Evolutionary conservation across 2,888 invertebrate species (phyloP), one percentile per base, ranked within the genome.

Genomic region (Eupithecia dodoneata): DNA sequence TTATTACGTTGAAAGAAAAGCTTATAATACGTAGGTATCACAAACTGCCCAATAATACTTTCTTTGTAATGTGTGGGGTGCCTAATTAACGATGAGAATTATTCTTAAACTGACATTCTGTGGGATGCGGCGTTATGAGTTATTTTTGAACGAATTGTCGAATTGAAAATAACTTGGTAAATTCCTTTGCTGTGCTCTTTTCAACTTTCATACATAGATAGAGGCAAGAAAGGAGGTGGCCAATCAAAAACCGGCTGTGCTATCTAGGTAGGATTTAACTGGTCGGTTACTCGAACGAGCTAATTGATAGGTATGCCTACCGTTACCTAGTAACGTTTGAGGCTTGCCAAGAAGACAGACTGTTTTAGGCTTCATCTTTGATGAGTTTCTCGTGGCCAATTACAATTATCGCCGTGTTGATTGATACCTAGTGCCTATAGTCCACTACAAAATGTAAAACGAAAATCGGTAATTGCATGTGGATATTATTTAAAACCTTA

Each of bases 241-340:
- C 30, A 63, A 63, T 63, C 30, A 12, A 30, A 63, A 74, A 80
- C 76, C n/a, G 9, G 55, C n/a, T 65, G 12, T 18, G 73, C 45
- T 79, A 78, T 80, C 76, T 77, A 79, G 76, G 79, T 72, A 78
- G 70, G 73, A 74, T 76, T 79, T 76, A 74, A 78, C 75, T 72
- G 78, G 78, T 73, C 77, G 71, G 67, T 73, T 73, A 67, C 41
- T 65, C 65, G 72, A 41, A 72, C 71, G 52, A 76, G 75, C 66
- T 81, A 81, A 82, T 81, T 81, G 78, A 81, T 75, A 79, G 30
- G 78, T 79, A 52, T 77, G 65, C 10, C 44, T 75, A 78, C 82
- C 79, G 82, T 78, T 82, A 80, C 71, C 73, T 67, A 73, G 70
- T 70, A 75, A 72, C 49, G 75, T 78, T 63, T 63, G 30, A 74